Percentiles rank a stretch among this genome's conserved stretches.
Evolutionary conservation across 2,113 vertebrate genomes (phyloP).

Genomic region (Corythoichthys haematopterus): DNA sequence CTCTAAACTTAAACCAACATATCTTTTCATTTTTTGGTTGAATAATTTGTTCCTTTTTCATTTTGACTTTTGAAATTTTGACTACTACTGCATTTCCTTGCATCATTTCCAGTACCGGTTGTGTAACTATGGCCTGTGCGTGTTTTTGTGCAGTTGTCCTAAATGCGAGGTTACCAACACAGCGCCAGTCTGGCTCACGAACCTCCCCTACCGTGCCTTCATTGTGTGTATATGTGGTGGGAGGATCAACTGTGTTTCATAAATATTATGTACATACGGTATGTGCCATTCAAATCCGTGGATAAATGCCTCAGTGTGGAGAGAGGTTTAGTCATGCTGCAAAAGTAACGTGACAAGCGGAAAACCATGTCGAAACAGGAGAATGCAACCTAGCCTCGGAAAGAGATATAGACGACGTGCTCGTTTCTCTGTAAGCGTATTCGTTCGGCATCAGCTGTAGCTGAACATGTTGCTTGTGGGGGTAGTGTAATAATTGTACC

Average conservation of each 20-base stretch:
- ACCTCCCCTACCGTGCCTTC: slow-evolving; percentile 29
- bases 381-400: slow-evolving; percentile 22
- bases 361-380: slow-evolving; percentile 36
- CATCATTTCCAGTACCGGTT: neutral
- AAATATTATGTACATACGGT: slow-evolving; percentile 57
- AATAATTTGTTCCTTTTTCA: too few relatives aligned
- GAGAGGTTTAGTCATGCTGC: slow-evolving; percentile 61
- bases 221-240: slow-evolving; percentile 31
- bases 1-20: too few relatives aligned
- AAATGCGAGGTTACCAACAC: slow-evolving; percentile 33
- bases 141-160: slow-evolving; percentile 17
- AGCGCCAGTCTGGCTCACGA: neutral
- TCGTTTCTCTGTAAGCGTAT: slow-evolving; percentile 48
- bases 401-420: slow-evolving; percentile 17
- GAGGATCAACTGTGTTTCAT: slow-evolving; percentile 55
- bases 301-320: slow-evolving; percentile 51
- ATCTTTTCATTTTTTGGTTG: too few relatives aligned
- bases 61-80: neutral
- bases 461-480: slow-evolving; percentile 52
- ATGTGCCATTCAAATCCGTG: slow-evolving; percentile 61
- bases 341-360: slow-evolving; percentile 45
- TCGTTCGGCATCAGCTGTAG: slow-evolving; percentile 53
- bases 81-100: slow-evolving; percentile 1
- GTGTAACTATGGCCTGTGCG: slow-evolving; percentile 4
- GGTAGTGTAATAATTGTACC: slow-evolving; percentile 47